Base-by-base conservation (phyloP, 2,797 vertebrate genomes). In the Tamandua tetradactyla region DNA sequence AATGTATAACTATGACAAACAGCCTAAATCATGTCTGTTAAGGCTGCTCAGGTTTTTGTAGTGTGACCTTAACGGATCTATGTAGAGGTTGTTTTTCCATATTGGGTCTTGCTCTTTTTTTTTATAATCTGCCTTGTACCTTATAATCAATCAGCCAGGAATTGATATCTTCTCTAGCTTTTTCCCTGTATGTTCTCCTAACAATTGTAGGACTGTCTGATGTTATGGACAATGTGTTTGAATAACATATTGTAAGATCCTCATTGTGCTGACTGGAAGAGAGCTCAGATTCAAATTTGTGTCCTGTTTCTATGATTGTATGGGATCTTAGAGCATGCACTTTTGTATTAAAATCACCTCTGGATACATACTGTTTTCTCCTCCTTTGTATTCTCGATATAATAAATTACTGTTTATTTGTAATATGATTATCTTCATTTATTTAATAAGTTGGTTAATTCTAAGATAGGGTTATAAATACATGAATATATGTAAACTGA, bases 341-440 rank as follows among this genome's bases (percentile, higher is more conserved):
- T 89, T 87, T 69, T 74, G 7, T 27, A n/a, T 30, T 72, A 94
- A 64, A 14, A 4, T 92, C 11, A 42, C 7, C 22, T 92, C 42
- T 72, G 8, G 30, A 22, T 30, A 32, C 15, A 40, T 44, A 11
- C 12, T 80, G 18, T 89, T 75, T 55, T 55, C 17, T 11, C 52
- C 35, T 35, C 2, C 37, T 91, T 94, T 71, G 47, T 27, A 57
- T 82, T 89, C 74, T 22, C 14, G 87, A 93, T 25, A 59, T 42
- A 66, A 0, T 47, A 95, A 49, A 92, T 64, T 92, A 86, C 7
- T 27, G 82, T 15, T 83, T 66, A 84, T 66, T 85, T 92, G 71
- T 62, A 78, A 57, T 69, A 12, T 8, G 14, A 78, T 57, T 72
- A 66, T 76, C 1, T 87, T 71, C 59, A 74, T 37, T 3, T 35